phyloP scores from a whole-genome alignment of 2,113 vertebrate genomes.

The Rana temporaria region DNA sequence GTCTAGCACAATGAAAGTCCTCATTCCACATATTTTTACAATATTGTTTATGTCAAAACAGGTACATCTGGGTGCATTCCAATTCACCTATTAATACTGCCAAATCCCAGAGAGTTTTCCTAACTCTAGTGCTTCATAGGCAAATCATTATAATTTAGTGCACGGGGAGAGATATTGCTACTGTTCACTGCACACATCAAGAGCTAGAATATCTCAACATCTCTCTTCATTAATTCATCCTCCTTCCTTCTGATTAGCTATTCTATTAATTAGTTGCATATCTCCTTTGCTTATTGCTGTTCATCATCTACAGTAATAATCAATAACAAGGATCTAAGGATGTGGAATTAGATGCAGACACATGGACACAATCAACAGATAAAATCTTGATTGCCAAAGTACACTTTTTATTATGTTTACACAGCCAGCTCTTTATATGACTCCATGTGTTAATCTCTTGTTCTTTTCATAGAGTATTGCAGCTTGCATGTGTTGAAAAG shows the following conservation, averaged over 20 bases:
- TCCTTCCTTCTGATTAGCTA: neutral
- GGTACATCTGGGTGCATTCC: neutral
- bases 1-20: too few species aligned
- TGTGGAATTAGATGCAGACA: neutral
- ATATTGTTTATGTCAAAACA: too few species aligned
- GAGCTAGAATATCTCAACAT: neutral
- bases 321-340: constrained; percentile 16
- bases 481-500: constrained; percentile 30
- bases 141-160: neutral
- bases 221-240: neutral
- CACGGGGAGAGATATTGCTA: neutral
- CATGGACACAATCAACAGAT: constrained; percentile 6
- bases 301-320: constrained; percentile 4
- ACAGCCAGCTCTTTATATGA: constrained; percentile 13
- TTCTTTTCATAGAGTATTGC: constrained; percentile 26
- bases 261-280: neutral
- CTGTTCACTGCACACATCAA: neutral
- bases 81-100: neutral
- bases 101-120: neutral
- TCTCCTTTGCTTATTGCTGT: neutral
- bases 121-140: neutral
- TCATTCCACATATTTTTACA: too few species aligned
- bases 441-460: constrained; percentile 36
- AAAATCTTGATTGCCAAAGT: neutral
- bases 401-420: constrained; percentile 28